These are phyloP conservation scores for Mormoops blainvillei DNA, from an alignment of 2,113 vertebrate genomes.

Conservation along the genomic window DNA sequence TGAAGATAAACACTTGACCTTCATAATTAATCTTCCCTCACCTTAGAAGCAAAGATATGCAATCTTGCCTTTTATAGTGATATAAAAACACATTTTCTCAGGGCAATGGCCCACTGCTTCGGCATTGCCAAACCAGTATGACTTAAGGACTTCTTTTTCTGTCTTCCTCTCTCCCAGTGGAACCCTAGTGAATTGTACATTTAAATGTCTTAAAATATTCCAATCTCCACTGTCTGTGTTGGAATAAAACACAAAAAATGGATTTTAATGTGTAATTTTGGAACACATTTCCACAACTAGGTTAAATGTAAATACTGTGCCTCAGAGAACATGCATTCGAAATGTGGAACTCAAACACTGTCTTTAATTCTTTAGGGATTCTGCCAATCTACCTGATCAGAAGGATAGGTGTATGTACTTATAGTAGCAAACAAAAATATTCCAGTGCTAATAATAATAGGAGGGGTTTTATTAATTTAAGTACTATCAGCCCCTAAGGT, in stretches of 20 bases:
- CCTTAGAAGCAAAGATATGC: not conserved
- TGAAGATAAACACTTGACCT: not conserved
- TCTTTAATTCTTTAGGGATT: not conserved
- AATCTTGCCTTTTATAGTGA: not conserved
- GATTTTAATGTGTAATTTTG: not conserved
- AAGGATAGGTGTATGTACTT: not conserved
- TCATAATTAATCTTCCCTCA: not conserved
- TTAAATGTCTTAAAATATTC: not conserved
- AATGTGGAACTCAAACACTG: not conserved
- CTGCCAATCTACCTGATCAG: not conserved
- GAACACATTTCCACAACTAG: not conserved
- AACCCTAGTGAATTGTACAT: not conserved
- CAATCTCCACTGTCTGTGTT: not conserved
- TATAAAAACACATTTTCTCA: too few relatives aligned
- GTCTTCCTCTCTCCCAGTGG: not conserved
- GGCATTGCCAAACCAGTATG: fast-evolving
- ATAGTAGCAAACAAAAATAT: not conserved
- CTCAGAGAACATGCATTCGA: not conserved
- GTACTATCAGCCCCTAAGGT: not conserved
- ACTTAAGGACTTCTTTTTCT: not conserved
- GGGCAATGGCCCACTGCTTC: not conserved
- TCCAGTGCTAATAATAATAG: not conserved
- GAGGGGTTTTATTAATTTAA: not conserved
- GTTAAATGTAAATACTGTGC: too few relatives aligned
- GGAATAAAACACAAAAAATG: not conserved